Conservation (phyloP, 2,113 vertebrate genomes). For the Apteryx mantelli region DNA sequence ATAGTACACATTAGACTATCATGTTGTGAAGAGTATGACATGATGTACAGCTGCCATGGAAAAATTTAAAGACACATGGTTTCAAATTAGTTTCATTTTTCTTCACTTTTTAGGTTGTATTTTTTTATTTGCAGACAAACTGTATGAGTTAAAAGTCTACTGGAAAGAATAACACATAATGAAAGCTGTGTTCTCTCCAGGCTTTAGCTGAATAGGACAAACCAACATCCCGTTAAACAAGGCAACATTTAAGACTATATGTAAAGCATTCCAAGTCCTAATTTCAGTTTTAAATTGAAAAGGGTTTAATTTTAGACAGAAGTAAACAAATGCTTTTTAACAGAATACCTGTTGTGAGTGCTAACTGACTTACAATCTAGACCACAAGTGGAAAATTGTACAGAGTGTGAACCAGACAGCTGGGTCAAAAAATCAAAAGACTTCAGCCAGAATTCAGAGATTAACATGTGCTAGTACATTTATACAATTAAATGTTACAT, state of each 20-base stretch:
- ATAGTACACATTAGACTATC: not conserved
- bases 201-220: not conserved
- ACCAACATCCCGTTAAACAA: not conserved
- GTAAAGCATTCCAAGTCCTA: not conserved
- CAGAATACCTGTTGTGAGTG: not conserved
- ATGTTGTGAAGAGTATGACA: not conserved
- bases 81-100: constrained; percentile 14
- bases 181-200: not conserved
- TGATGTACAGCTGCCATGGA: not conserved
- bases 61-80: not conserved
- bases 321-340: not conserved
- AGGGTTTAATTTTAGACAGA: not conserved
- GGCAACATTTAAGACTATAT: not conserved
- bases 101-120: not conserved
- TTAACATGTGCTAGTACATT: constrained; percentile 14
- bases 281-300: not conserved
- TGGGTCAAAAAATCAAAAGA: constrained; percentile 21
- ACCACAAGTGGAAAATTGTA: not conserved
- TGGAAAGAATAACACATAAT: not conserved
- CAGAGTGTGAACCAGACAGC: not conserved
- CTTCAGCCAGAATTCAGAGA: constrained; percentile 16
- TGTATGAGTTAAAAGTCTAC: not conserved
- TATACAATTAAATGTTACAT: constrained; percentile 34
- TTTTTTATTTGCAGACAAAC: not conserved
- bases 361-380: not conserved